A percentile compares a stretch with the other conserved stretches of the same genome.
phyloP scores from a whole-genome alignment of 2,113 vertebrate species.

The Lutjanus erythropterus region DNA sequence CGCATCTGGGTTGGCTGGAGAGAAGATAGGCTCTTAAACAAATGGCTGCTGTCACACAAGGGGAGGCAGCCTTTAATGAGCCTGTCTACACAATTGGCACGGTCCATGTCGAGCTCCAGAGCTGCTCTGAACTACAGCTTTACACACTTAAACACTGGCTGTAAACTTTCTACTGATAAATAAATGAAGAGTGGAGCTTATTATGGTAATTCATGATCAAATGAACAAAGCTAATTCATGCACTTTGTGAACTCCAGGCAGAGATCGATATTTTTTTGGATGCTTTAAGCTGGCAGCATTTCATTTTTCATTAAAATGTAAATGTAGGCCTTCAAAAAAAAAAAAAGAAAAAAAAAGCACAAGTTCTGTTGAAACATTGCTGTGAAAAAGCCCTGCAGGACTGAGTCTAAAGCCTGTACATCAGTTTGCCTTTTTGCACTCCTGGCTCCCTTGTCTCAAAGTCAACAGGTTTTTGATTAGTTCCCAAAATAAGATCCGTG shows the following conservation, averaged over 20 bases:
- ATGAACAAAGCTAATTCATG: conserved; percentile 20
- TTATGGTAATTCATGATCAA: background rate
- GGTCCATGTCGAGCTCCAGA: conserved; percentile 44
- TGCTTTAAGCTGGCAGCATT: background rate
- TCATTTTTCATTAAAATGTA: background rate
- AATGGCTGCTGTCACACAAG: conserved; percentile 64
- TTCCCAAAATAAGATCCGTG: too few relatives aligned
- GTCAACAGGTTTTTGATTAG: too few relatives aligned
- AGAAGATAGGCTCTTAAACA: conserved; percentile 60
- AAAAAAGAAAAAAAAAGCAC: too few relatives aligned
- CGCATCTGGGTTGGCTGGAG: conserved; percentile 52
- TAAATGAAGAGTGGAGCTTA: conserved; percentile 11
- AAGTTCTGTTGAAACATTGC: background rate
- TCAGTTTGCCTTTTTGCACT: too few relatives aligned
- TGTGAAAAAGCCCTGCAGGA: too few relatives aligned
- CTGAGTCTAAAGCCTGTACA: too few relatives aligned
- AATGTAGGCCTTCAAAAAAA: conserved; percentile 1
- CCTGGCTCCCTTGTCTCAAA: too few relatives aligned
- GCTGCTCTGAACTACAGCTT: conserved; percentile 15
- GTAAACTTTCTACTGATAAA: conserved; percentile 24
- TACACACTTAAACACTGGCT: background rate
- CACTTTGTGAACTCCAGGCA: conserved; percentile 7
- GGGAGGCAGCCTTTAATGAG: conserved; percentile 71
- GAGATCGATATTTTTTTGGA: background rate
- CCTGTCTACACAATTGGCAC: conserved; percentile 59